Evolutionary conservation across 2,888 invertebrate species (phyloP).

Genomic region (Spisula subtruncata): DNA sequence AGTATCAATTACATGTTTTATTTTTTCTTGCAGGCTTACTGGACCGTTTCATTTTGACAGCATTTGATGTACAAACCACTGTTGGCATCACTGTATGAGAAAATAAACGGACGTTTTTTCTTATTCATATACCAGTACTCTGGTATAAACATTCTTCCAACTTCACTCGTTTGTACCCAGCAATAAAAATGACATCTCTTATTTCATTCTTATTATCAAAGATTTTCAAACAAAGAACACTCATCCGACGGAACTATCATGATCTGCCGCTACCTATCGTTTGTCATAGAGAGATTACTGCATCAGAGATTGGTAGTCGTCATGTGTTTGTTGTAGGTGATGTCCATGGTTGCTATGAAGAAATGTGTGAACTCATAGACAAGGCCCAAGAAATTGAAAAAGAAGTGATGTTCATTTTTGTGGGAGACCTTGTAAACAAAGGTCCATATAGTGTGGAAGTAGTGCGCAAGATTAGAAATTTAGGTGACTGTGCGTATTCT

Average conservation of each 20-base stretch:
- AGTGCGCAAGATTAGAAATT: constrained; percentile 74
- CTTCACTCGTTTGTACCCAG: not conserved
- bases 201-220: constrained; percentile 43
- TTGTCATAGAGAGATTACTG: constrained; percentile 62
- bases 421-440: constrained; percentile 87
- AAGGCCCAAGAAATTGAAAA: constrained; percentile 68
- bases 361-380: constrained; percentile 82
- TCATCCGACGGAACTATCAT: constrained; percentile 60
- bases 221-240: constrained; percentile 35
- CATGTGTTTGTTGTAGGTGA: constrained; percentile 86
- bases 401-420: constrained; percentile 80
- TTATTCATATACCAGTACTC: no score
- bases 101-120: no score
- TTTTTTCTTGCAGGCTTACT: no score
- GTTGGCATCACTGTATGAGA: no score
- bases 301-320: constrained; percentile 74
- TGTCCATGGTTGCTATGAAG: constrained; percentile 87
- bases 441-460: constrained; percentile 86
- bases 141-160: not conserved
- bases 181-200: constrained; percentile 53
- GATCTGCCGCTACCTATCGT: constrained; percentile 65
- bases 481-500: constrained; percentile 66
- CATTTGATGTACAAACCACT: no score
- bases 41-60: no score
- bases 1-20: no score